These are phyloP conservation scores for Hylomyscus alleni DNA, from an alignment of 2,797 vertebrate genomes.

Conservation along the genomic window DNA sequence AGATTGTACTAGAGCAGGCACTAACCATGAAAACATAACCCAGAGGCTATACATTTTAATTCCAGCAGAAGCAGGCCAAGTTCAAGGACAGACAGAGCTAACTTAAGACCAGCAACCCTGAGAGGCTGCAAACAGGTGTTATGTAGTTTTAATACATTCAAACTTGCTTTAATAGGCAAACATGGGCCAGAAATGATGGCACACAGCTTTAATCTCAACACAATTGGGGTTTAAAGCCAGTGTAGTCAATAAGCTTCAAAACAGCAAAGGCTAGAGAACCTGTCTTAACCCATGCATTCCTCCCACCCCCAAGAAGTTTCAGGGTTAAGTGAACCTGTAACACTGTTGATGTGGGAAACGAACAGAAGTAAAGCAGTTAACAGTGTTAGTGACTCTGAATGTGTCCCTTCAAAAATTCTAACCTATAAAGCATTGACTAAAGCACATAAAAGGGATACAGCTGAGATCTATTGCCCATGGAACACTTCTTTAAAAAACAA, in stretches of 20 bases:
- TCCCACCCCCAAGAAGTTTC: background rate
- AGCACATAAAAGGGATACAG: background rate
- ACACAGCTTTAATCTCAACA: background rate
- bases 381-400: background rate
- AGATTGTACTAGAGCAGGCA: background rate
- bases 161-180: background rate
- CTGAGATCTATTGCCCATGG: background rate
- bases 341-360: background rate
- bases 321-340: background rate
- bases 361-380: background rate
- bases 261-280: background rate
- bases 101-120: background rate
- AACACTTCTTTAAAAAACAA: no score
- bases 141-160: background rate
- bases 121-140: background rate
- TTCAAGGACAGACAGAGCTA: background rate
- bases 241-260: background rate
- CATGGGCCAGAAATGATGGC: background rate
- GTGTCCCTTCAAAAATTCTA: background rate
- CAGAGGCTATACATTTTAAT: background rate
- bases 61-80: background rate
- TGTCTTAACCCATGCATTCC: no score
- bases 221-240: background rate
- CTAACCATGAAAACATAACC: background rate
- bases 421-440: background rate